Base-by-base conservation (phyloP, 1,140 invertebrate species). In the Papilio aristodemus region DNA sequence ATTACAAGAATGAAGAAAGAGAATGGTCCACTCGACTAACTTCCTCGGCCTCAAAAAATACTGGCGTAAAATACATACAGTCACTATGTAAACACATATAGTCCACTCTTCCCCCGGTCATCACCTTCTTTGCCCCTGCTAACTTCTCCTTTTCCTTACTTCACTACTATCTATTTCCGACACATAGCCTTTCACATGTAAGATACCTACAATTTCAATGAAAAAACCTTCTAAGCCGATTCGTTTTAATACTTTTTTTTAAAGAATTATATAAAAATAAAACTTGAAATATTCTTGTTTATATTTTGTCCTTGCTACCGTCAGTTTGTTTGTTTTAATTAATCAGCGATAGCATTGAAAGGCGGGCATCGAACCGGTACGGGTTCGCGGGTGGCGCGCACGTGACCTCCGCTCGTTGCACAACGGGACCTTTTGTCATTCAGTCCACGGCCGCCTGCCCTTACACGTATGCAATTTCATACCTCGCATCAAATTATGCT, bases 401-500 rank as follows among this genome's bases (percentile, higher is more conserved):
- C 84, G 81, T 87, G 85, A 84, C 85, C 87, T 83, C 82, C 78
- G 83, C 71, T 74, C 71, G 19, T 68, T 71, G 72, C 70, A 81
- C 75, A 77, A 78, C 72, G 68, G 77, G 70, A 72, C 74, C 75
- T 70, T 81, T 85, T 84, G 84, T 84, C 85, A 88, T 85, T 86
- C 82, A 80, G 68, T 69, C 64, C 69, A 72, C 74, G 72, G 75
- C 68, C 63, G 73, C 71, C 66, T 74, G 71, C 69, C 74, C 74
- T 76, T 75, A 74, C 75, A 67, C 70, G 76, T 73, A 77, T 75
- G 78, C 77, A 77, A 77, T 81, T 82, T 82, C 71, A 73, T 82
- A 71, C 71, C 71, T 77, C 68, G 73, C 68, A 75, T 78, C 67
- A 75, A 77, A 71, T 74, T 75, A 76, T 64, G 67, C 58, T 70